phyloP scores from a whole-genome alignment of 2,797 vertebrate species.

The Anguilla pacifica region DNA sequence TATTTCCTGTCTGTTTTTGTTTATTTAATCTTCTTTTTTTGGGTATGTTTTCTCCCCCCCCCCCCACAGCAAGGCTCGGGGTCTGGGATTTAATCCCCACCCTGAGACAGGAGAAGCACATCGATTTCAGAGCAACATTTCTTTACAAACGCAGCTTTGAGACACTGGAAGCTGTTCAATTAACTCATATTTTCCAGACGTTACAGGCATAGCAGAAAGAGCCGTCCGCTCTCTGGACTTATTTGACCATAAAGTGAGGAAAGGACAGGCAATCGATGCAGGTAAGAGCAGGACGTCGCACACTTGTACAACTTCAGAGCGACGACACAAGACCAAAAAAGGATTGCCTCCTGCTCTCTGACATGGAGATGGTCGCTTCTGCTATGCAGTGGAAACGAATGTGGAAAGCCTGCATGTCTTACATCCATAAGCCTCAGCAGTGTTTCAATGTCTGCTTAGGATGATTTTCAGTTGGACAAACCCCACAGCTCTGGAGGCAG shows the following conservation, averaged over 20 bases:
- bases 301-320: constrained; percentile 33
- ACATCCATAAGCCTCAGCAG: constrained; percentile 55
- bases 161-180: neutral
- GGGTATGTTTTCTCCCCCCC: neutral
- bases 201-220: neutral
- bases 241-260: constrained; percentile 30
- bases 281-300: neutral
- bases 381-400: constrained; percentile 34
- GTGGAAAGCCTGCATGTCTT: constrained; percentile 55
- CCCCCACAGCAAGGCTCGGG: neutral
- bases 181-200: constrained; percentile 2
- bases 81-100: neutral
- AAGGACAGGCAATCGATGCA: neutral
- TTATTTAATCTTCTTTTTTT: constrained; percentile 17
- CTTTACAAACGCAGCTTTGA: constrained; percentile 23
- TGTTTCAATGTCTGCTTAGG: constrained; percentile 70
- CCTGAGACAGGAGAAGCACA: neutral
- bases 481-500: constrained; percentile 65
- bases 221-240: neutral
- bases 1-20: constrained; percentile 17
- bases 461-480: constrained; percentile 60
- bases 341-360: constrained; percentile 23
- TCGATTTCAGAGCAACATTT: neutral
- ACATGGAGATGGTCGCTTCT: constrained; percentile 59
- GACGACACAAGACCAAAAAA: neutral